Evolutionary conservation across 2,113 vertebrate genomes (phyloP), one percentile per base, ranked within the genome.

Genomic region (Podiceps cristatus): DNA sequence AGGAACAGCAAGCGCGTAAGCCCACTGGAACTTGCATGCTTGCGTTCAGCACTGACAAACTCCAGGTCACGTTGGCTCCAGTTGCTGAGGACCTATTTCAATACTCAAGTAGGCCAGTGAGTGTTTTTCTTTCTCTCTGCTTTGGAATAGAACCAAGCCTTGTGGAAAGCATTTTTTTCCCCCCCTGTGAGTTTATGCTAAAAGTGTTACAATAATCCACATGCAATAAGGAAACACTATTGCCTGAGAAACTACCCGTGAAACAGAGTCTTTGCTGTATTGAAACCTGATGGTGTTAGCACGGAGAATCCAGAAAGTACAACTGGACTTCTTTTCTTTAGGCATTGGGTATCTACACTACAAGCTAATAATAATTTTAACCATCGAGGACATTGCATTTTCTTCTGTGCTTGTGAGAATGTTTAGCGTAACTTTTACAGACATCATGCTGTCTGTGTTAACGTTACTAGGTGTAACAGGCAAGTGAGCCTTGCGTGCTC

Each of bases 61-160:
- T 87, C 87, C 93, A 95, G 90, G 77, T 95, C 85, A 31, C 0
- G 0, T 10, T 83, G 62, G 53, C 81, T 93, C 29, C 74, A n/a
- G 29, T 64, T 86, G 16, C 64, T 31, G 35, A 56, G 40, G 69
- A 19, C 81, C 35, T 74, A 50, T 75, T 96, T 95, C 90, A 76
- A 7, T 87, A 73, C 23, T 93, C 71, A 68, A 90, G 62, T 60
- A 82, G 82, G 52, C 52, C 69, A 85, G 22, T 88, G 81, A 20
- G 3, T 86, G 62, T 81, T 96, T 95, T 91, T 78, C 52, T 93
- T 81, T 81, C 55, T 79, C 29, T 62, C 58, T 60, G 1, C 31
- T 88, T 93, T 96, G 95, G 93, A 90, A 52, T 18, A 75, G 44
- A 82, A 85, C 53, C 84, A 94, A 84, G 24, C 73, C 85, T 87